Base-by-base conservation (phyloP, 1,140 invertebrate species). In the Apis florea region DNA sequence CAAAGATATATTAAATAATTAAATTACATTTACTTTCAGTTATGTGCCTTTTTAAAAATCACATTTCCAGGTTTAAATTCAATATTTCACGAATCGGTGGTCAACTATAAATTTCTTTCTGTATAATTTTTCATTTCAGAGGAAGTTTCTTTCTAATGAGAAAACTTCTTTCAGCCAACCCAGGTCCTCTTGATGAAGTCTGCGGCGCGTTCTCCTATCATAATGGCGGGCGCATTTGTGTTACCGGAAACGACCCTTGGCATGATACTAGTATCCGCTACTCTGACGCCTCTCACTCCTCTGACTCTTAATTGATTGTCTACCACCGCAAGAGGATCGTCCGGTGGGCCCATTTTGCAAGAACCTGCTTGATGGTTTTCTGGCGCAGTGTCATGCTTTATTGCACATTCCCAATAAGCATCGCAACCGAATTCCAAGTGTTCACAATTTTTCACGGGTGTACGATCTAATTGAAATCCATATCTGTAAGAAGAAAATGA, bases 341-440 rank as follows among this genome's bases (percentile, higher is more conserved):
- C 94, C 0, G 93, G 81, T 0, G 95, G 95, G 0, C 97, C 97
- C 97, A 98, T 97, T 92, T 95, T 96, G 90, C 96, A 97, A 12
- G 96, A 96, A 9, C 97, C 97, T 0, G 96, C 96, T 91, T 97
- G 97, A 93, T 98, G 97, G 89, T 98, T 98, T 92, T 98, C 96
- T 1, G 97, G 96, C 0, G 95, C 96, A 0, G 97, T 97, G 49
- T 96, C 95, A 86, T 96, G 95, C 70, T 95, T 94, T 2, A 97
- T 94, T 0, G 97, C 96, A 86, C 97, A 98, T 89, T 96, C 95
- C 96, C 97, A 97, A 91, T 97, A 98, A 0, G 95, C 95, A 90
- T 97, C 97, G 73, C 95, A 96, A 0, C 96, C 96, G 69, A 97
- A 97, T 61, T 95, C 94, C 8, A 96, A 92, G 64, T 95, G 94